phyloP scores from a whole-genome alignment of 1,140 invertebrate species.

The Brachionus angularis region DNA sequence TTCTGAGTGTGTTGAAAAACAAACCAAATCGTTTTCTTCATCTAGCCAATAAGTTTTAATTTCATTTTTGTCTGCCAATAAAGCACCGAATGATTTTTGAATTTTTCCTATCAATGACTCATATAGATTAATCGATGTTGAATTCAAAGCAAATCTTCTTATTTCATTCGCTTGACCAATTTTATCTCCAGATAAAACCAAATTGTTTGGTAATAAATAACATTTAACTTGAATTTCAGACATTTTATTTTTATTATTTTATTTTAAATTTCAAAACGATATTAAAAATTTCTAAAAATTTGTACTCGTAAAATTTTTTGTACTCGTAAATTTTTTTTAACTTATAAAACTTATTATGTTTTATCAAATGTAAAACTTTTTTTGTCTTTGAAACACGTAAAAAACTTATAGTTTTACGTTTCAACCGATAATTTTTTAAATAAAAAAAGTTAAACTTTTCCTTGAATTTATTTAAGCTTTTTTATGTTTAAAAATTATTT shows the following conservation, averaged over 20 bases:
- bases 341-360: too few relatives aligned
- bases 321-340: too few relatives aligned
- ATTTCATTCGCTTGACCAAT: conserved; percentile 17
- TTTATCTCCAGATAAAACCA: background rate
- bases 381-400: too few relatives aligned
- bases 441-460: too few relatives aligned
- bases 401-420: too few relatives aligned
- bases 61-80: background rate
- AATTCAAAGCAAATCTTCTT: background rate
- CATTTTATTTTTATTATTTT: background rate
- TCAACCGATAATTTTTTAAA: too few relatives aligned
- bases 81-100: background rate
- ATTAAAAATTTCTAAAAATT: too few relatives aligned
- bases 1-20: conserved; percentile 8
- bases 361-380: too few relatives aligned
- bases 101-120: conserved; percentile 5
- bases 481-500: too few relatives aligned
- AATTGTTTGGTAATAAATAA: conserved; percentile 5
- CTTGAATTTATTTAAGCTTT: too few relatives aligned
- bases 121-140: background rate
- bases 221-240: conserved; percentile 18
- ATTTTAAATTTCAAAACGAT: too few relatives aligned
- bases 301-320: too few relatives aligned
- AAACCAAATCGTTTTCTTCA: conserved; percentile 41
- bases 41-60: conserved; percentile 36